A percentile compares a stretch with the other conserved stretches of the same genome.
Evolutionary conservation across 2,888 invertebrate genomes (phyloP).

Genomic region (Hypena proboscidalis): DNA sequence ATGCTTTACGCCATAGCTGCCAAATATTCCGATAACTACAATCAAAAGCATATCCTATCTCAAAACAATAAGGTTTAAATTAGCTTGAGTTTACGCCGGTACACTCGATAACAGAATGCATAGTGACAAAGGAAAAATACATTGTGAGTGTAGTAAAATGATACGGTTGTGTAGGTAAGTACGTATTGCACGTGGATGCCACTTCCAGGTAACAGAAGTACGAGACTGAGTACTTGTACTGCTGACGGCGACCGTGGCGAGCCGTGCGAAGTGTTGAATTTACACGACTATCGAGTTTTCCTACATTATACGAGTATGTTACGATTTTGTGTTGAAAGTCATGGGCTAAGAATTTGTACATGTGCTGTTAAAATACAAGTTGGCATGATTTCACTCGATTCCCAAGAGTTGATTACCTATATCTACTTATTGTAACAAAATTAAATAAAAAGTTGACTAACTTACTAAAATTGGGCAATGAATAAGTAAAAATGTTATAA

Average conservation of each 20-base stretch:
- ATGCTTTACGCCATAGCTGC: constrained; percentile 42
- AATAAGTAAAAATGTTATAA: too few relatives aligned
- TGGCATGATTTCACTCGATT: too few relatives aligned
- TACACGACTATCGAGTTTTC: constrained; percentile 60
- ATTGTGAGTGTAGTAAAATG: constrained; percentile 66
- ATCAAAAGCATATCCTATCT: constrained; percentile 29
- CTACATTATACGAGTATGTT: constrained; percentile 50
- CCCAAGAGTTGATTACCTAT: too few relatives aligned
- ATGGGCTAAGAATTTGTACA: too few relatives aligned
- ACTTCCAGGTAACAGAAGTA: constrained; percentile 61
- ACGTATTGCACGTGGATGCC: constrained; percentile 64
- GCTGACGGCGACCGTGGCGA: constrained; percentile 46
- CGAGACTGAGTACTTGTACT: constrained; percentile 47
- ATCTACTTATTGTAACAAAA: too few relatives aligned
- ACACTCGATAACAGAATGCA: constrained; percentile 46
- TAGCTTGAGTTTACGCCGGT: constrained; percentile 18
- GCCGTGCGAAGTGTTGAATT: constrained; percentile 45
- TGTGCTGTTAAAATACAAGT: too few relatives aligned
- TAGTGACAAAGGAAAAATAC: constrained; percentile 56
- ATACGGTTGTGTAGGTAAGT: constrained; percentile 48
- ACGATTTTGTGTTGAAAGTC: constrained; percentile 25
- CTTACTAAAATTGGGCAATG: too few relatives aligned
- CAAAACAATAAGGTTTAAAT: constrained; percentile 29
- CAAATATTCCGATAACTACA: constrained; percentile 39
- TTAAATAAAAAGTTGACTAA: too few relatives aligned